A percentile compares a stretch with the other conserved stretches of the same genome.
These are phyloP conservation scores for Hylyphantes graminicola DNA, from an alignment of 1,140 invertebrate genomes.

Conservation along the genomic window DNA sequence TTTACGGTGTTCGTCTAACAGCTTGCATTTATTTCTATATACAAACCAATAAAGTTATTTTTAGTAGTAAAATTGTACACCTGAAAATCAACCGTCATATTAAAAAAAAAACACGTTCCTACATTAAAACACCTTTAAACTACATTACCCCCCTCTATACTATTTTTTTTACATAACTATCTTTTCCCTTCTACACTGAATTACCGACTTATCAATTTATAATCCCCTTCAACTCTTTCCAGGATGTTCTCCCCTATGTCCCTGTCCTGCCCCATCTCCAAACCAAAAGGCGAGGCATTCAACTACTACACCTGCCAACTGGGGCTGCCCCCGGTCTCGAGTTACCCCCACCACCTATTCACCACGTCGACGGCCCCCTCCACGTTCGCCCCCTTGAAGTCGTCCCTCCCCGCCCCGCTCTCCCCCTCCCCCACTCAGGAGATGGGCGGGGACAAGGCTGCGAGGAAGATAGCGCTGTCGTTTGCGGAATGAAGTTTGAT, in stretches of 20 bases:
- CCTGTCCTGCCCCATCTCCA: constrained; percentile 32
- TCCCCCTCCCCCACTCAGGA: background rate
- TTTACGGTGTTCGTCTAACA: too few species aligned
- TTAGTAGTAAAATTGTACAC: too few species aligned
- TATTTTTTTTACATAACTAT: too few species aligned
- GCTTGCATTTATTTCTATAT: too few species aligned
- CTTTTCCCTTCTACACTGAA: background rate
- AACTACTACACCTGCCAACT: constrained; percentile 42
- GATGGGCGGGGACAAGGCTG: background rate
- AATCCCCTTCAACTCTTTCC: background rate
- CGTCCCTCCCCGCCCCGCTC: constrained; percentile 17
- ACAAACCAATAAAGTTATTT: too few species aligned
- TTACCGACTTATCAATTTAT: background rate
- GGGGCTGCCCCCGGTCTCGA: constrained; percentile 18
- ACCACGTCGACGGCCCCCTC: background rate
- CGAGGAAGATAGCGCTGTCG: constrained; percentile 27
- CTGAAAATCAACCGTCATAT: too few species aligned
- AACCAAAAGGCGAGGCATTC: constrained; percentile 39
- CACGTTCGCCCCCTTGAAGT: background rate
- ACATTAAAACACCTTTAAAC: too few species aligned
- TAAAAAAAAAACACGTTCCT: too few species aligned
- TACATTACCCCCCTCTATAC: too few species aligned
- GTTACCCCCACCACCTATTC: constrained; percentile 2
- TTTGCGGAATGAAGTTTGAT: constrained; percentile 32
- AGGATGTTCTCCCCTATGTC: constrained; percentile 44